phyloP scores from a whole-genome alignment of 1,140 invertebrate genomes.

The Rhyacophila brunnea region DNA sequence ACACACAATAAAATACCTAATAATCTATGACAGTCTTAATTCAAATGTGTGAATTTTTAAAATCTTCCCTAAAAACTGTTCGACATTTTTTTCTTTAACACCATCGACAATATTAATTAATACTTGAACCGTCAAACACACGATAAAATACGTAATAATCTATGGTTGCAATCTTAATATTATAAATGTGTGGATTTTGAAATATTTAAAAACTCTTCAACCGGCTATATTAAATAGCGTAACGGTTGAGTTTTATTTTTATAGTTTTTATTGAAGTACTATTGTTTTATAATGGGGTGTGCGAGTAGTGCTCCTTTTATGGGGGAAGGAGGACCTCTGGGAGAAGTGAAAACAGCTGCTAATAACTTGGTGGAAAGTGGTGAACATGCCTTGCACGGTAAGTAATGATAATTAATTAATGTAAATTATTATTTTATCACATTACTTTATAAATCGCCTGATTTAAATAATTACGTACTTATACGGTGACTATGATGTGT shows the following conservation, averaged over 20 bases:
- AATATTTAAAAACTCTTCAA: background rate
- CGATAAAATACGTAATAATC: background rate
- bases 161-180: background rate
- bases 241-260: background rate
- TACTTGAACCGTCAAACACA: background rate
- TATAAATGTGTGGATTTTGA: background rate
- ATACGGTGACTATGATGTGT: no score
- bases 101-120: background rate
- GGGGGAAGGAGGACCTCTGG: slow-evolving; percentile 31
- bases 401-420: no score
- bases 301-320: slow-evolving; percentile 34
- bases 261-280: background rate
- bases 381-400: slow-evolving; percentile 30
- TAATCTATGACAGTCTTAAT: background rate
- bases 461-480: no score
- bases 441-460: no score
- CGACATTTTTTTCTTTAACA: no score
- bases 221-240: background rate
- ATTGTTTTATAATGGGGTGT: slow-evolving; percentile 24
- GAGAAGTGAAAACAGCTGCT: slow-evolving; percentile 29
- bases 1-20: background rate
- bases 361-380: slow-evolving; percentile 31
- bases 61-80: background rate
- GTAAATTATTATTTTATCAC: no score
- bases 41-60: background rate